Evolutionary conservation across 2,113 vertebrate species (phyloP), one percentile per base, ranked within the genome.

Genomic region (Papio anubis): DNA sequence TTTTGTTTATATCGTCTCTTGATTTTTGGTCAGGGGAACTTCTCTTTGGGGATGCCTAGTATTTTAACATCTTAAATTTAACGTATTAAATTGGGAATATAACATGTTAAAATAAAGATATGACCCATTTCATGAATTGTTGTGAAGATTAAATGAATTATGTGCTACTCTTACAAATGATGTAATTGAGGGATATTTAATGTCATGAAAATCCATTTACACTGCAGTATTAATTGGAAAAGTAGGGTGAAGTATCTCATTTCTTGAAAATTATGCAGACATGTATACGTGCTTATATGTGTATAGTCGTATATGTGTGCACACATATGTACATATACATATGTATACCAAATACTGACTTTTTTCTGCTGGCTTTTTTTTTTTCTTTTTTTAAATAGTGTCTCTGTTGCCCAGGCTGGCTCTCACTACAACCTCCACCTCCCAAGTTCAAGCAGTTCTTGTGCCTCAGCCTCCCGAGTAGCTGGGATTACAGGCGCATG

Each of bases 251-350:
- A 68, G 9, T 80, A 0, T 48, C 50, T 8, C 14, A 17, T 64
- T 84, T 73, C 66, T 48, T n/a, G 35, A 84, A 81, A 80, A 57
- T 75, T 59, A 57, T 38, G n/a, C 2, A 4, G 72, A 1, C 1
- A 6, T 4, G 25, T 84, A 3, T 48, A 9, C n/a, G 0, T 82
- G 23, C n/a, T 3, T 32, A 4, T 78, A 1, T 52, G 27, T 81
- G 4, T 52, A 21, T n/a, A 7, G 75, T 3, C 27, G 8, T 18
- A 17, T 17, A 8, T 12, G 3, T 59, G 8, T 35, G 21, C 27
- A 3, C 3, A 48, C 18, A 17, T 27, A 8, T 6, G 5, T 0
- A 8, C 5, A 23, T 8, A 12, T 35, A 48, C 2, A 79, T n/a
- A 20, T 55, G 18, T 55, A 17, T 12, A 30, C 64, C 38, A 23